Conservation (phyloP, 35 echinoderm and acorn worm genomes). For the Anneissia japonica region DNA sequence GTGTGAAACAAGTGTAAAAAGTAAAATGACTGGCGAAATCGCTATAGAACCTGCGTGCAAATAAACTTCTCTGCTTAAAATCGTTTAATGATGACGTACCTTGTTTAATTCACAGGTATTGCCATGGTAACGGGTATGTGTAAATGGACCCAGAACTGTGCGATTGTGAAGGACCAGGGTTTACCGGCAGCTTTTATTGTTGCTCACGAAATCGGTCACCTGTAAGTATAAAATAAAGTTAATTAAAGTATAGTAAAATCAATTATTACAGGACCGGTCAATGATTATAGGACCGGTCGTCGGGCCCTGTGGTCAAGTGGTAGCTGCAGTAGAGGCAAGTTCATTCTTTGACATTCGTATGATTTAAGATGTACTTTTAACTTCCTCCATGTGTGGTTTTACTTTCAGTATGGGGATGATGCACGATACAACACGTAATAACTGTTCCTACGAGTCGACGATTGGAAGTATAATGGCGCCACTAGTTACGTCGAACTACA, state of each 20-base stretch:
- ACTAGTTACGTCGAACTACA: background rate
- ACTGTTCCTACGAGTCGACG: background rate
- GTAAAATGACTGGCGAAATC: too few species aligned
- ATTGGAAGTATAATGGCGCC: background rate
- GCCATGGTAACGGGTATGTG: background rate
- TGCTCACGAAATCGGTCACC: background rate
- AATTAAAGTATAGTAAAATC: too few species aligned
- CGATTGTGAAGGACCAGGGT: background rate
- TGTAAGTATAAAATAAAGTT: too few species aligned
- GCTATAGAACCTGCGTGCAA: too few species aligned
- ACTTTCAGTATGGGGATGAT: background rate
- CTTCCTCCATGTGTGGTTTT: background rate
- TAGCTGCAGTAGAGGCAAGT: too few species aligned
- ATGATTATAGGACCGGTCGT: too few species aligned
- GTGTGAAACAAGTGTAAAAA: too few species aligned
- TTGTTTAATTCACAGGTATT: background rate
- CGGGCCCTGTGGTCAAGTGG: too few species aligned
- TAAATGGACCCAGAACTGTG: background rate
- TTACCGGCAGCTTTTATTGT: background rate
- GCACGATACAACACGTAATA: background rate
- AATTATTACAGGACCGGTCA: too few species aligned
- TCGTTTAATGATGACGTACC: background rate
- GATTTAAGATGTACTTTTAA: too few species aligned
- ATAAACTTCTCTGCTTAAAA: too few species aligned
- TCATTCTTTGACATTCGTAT: too few species aligned